These are phyloP conservation scores for Odontothrips loti DNA, from an alignment of 2,888 invertebrate species.

Conservation along the genomic window DNA sequence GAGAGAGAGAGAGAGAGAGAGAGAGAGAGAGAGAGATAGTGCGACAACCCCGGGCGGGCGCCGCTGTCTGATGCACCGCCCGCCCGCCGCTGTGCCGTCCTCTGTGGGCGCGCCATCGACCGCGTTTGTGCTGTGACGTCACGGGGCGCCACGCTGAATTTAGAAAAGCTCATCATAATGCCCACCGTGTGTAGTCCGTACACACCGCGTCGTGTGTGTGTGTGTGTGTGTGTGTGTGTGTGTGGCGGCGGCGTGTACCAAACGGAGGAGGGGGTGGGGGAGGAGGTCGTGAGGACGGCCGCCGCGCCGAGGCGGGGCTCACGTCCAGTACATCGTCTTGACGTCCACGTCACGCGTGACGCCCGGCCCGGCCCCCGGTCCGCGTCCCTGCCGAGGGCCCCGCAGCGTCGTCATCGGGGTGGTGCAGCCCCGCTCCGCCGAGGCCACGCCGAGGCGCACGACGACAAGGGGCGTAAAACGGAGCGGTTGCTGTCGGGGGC, in stretches of 20 bases:
- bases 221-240: neutral
- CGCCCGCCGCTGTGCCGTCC: neutral
- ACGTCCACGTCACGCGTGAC: neutral
- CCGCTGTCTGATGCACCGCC: neutral
- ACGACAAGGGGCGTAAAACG: too few species aligned
- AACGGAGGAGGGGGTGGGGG: neutral
- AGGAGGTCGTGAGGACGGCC: neutral
- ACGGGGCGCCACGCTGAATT: constrained; percentile 19
- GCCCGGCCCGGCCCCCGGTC: neutral
- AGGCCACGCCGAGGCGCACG: too few species aligned
- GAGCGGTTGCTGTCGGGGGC: too few species aligned
- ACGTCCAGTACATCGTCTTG: neutral
- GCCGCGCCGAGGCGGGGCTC: neutral
- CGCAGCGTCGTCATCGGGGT: too few species aligned
- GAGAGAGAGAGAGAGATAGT: neutral
- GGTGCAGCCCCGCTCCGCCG: too few species aligned
- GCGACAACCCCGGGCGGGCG: neutral
- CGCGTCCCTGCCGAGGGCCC: too few species aligned
- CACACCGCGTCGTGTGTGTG: neutral
- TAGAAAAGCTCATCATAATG: constrained; percentile 26
- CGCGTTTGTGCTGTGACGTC: neutral
- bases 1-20: too few species aligned
- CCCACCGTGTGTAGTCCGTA: constrained; percentile 21
- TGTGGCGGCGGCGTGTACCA: neutral
- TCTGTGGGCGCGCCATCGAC: neutral